A percentile compares a stretch with the other conserved stretches of the same genome.
Evolutionary conservation across 2,888 invertebrate species (phyloP).

Genomic region (Oegoconia quadripuncta): DNA sequence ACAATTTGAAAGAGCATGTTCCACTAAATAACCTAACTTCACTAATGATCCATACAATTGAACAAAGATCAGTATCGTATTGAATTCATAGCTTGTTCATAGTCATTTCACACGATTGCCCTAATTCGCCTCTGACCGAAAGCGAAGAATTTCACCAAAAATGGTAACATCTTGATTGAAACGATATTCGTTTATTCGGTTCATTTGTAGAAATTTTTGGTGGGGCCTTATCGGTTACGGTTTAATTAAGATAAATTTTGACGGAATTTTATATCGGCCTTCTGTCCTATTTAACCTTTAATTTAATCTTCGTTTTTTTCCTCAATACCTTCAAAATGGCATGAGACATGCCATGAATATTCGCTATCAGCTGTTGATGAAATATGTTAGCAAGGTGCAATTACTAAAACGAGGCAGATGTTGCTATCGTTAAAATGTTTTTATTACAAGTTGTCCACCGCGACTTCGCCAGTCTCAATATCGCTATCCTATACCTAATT

Average conservation of each 20-base stretch:
- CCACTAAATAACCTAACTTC: not conserved
- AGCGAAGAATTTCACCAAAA: constrained; percentile 33
- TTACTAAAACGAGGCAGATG: not conserved
- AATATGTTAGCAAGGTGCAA: not conserved
- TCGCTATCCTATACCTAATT: too few species aligned
- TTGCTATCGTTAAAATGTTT: not conserved
- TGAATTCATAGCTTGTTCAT: constrained; percentile 31
- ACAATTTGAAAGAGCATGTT: too few species aligned
- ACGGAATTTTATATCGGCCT: too few species aligned
- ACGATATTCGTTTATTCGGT: constrained; percentile 21
- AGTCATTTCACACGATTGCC: constrained; percentile 44
- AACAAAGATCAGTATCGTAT: constrained; percentile 30
- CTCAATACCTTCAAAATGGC: too few species aligned
- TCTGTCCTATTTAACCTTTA: too few species aligned
- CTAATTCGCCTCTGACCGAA: constrained; percentile 34
- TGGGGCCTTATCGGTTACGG: constrained; percentile 19
- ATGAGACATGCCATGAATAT: too few species aligned
- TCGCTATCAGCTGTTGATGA: constrained; percentile 1
- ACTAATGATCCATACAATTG: constrained; percentile 10
- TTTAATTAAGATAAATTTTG: not conserved
- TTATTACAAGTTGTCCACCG: too few species aligned
- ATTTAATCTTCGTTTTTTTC: too few species aligned
- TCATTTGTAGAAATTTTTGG: constrained; percentile 30
- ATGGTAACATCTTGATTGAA: constrained; percentile 46
- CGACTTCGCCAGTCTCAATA: too few species aligned